Evolutionary conservation across 2,797 vertebrate genomes (phyloP).

Genomic region (Sebastes reedi): DNA sequence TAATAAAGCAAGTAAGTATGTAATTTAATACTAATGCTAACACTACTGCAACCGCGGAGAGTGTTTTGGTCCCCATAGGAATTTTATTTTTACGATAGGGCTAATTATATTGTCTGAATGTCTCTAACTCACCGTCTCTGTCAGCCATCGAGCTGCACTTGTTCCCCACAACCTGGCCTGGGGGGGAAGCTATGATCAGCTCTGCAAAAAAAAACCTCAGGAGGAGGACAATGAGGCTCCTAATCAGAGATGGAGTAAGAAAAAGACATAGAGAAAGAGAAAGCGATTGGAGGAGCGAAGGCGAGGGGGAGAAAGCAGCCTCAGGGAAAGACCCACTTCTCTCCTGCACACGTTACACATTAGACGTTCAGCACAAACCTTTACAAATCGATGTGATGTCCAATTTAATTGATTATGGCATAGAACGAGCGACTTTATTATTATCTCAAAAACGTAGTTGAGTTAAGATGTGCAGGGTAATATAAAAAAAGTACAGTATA

Average conservation of each 20-base stretch:
- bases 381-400: conserved; percentile 44
- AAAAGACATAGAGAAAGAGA: conserved; percentile 12
- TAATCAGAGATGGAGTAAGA: conserved; percentile 49
- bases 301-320: conserved; percentile 31
- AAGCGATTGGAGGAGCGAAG: conserved; percentile 6
- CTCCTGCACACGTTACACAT: conserved; percentile 41
- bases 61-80: not conserved
- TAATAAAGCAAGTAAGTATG: not conserved
- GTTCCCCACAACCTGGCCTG: conserved; percentile 51
- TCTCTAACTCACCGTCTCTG: conserved; percentile 14
- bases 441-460: not conserved
- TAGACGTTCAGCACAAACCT: conserved; percentile 33
- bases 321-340: conserved; percentile 54
- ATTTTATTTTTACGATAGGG: conserved; percentile 2
- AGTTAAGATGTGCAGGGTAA: conserved; percentile 1
- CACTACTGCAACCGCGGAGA: not conserved
- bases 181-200: conserved; percentile 56
- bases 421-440: not conserved
- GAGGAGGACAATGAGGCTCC: conserved; percentile 38
- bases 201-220: conserved; percentile 29
- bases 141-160: conserved; percentile 37
- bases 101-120: conserved; percentile 27
- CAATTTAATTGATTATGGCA: conserved; percentile 41
- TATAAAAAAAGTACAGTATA: not conserved
- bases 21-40: not conserved